A percentile compares a stretch with the other conserved stretches of the same genome.
These are phyloP conservation scores for Teleogryllus oceanicus DNA, from an alignment of 2,888 invertebrate genomes.

Conservation along the genomic window DNA sequence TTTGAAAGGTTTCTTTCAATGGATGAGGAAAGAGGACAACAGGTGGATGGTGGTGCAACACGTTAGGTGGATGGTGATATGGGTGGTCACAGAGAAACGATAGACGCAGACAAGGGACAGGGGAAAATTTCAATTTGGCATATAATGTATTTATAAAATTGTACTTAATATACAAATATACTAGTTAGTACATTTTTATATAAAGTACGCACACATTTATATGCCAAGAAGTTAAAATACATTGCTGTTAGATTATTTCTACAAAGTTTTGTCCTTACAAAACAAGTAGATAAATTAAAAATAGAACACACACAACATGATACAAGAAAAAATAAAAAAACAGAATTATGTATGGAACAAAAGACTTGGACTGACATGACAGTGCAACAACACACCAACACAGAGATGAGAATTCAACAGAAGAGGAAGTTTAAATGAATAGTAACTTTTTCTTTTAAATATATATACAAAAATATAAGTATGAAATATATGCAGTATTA, in stretches of 20 bases:
- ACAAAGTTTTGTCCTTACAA: constrained; percentile 21
- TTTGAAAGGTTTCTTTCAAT: not conserved
- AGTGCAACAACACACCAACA: constrained; percentile 38
- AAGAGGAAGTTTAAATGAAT: constrained; percentile 23
- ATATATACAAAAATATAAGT: not conserved
- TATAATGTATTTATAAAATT: constrained; percentile 21
- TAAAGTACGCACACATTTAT: not conserved
- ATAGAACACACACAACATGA: constrained; percentile 37
- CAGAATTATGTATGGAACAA: not conserved
- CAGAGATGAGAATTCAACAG: constrained; percentile 30
- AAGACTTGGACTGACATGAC: constrained; percentile 36
- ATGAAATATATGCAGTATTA: constrained; percentile 9
- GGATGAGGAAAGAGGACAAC: constrained; percentile 10
- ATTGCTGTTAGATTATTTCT: constrained; percentile 22
- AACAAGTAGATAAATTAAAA: constrained; percentile 25
- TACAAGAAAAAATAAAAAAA: constrained; percentile 27
- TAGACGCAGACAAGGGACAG: constrained; percentile 79
- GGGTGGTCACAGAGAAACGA: constrained; percentile 54
- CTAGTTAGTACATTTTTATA: constrained; percentile 18
- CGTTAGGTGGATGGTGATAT: constrained; percentile 21
- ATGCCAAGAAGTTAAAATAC: constrained; percentile 19
- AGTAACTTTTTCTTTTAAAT: constrained; percentile 22
- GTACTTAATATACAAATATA: constrained; percentile 21
- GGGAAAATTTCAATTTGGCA: constrained; percentile 46
- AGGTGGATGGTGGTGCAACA: not conserved